Evolutionary conservation across 2,888 invertebrate genomes (phyloP).

Genomic region (Cheilosia grossa): DNA sequence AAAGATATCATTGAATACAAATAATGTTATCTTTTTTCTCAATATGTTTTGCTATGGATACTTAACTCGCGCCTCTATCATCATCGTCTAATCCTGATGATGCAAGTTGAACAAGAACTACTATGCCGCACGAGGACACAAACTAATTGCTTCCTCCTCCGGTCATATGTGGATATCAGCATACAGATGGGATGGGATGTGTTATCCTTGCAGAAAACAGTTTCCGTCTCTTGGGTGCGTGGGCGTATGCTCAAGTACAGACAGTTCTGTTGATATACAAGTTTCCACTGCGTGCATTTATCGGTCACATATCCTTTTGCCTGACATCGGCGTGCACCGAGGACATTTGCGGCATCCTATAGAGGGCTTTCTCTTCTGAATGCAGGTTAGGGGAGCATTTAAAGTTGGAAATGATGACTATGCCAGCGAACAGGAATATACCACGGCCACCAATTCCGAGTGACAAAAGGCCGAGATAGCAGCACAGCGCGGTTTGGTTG

Average conservation of each 20-base stretch:
- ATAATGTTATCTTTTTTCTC: too few relatives aligned
- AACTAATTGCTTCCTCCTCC: slow-evolving; percentile 15
- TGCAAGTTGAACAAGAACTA: background rate
- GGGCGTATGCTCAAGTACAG: slow-evolving; percentile 8
- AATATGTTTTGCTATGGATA: too few relatives aligned
- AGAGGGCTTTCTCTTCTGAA: slow-evolving; percentile 16
- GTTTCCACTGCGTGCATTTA: slow-evolving; percentile 30
- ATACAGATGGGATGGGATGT: background rate
- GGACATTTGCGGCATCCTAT: background rate
- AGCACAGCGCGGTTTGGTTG: background rate
- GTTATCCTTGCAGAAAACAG: slow-evolving; percentile 40
- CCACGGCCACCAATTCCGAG: slow-evolving; percentile 34
- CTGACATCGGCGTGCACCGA: background rate
- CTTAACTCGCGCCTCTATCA: background rate
- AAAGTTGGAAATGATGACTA: slow-evolving; percentile 6
- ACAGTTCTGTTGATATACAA: slow-evolving; percentile 41
- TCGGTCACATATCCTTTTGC: slow-evolving; percentile 36
- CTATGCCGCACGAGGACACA: background rate
- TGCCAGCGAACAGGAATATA: background rate
- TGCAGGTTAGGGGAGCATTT: slow-evolving; percentile 63
- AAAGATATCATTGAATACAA: too few relatives aligned
- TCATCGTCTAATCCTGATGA: slow-evolving; percentile 10
- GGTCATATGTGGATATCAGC: background rate
- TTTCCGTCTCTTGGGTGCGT: background rate
- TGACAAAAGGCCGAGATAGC: slow-evolving; percentile 49